A percentile compares a stretch with the other conserved stretches of the same genome.
These are phyloP conservation scores for Chelonus insularis DNA, from an alignment of 1,140 invertebrate genomes.

Conservation along the genomic window DNA sequence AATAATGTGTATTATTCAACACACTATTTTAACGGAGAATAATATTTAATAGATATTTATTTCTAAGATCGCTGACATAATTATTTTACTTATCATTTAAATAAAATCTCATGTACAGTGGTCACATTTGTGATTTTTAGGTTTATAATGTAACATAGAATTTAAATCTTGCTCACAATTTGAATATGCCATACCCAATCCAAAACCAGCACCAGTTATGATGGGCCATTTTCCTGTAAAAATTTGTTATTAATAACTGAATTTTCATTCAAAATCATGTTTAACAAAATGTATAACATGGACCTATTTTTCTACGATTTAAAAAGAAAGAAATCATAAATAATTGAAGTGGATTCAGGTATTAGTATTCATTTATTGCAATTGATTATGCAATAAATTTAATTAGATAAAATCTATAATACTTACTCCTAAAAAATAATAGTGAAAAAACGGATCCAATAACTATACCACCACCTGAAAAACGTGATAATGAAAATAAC, in stretches of 20 bases:
- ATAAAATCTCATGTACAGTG: no score
- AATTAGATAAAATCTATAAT: slow-evolving; percentile 7
- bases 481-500: slow-evolving; percentile 35
- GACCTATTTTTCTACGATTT: no score
- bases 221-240: slow-evolving; percentile 72
- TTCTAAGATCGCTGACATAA: no score
- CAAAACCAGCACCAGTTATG: slow-evolving; percentile 71
- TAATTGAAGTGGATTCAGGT: no score
- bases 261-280: no score
- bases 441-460: slow-evolving; percentile 70
- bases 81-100: no score
- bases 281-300: no score
- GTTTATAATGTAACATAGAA: slow-evolving; percentile 36
- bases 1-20: no score
- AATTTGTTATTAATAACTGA: slow-evolving; percentile 21
- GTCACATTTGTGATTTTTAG: slow-evolving; percentile 26
- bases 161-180: slow-evolving; percentile 74
- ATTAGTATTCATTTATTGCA: no score
- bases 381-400: not conserved
- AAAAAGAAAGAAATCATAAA: no score
- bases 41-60: no score
- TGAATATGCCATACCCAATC: slow-evolving; percentile 75
- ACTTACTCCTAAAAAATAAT: slow-evolving; percentile 65
- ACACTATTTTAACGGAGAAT: no score
- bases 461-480: slow-evolving; percentile 69